These are phyloP conservation scores for Eupleurogrammus muticus DNA, from an alignment of 2,797 vertebrate genomes.

Conservation along the genomic window DNA sequence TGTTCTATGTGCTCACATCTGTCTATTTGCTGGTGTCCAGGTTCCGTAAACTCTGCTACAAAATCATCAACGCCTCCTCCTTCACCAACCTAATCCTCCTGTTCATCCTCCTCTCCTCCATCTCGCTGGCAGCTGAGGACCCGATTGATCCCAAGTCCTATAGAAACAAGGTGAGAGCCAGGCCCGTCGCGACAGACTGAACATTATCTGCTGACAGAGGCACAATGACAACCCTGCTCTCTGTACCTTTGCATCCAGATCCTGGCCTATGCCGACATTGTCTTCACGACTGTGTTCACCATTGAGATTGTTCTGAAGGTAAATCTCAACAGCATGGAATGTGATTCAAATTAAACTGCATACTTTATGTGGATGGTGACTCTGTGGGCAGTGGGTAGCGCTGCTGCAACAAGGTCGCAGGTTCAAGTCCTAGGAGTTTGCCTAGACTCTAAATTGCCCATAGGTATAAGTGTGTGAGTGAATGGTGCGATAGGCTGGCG, in stretches of 20 bases:
- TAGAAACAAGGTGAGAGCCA: constrained; percentile 90
- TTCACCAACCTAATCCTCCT: constrained; percentile 99
- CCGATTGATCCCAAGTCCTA: constrained; percentile 94
- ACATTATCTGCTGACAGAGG: background rate
- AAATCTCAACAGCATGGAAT: constrained; percentile 38
- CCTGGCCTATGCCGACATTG: constrained; percentile 93
- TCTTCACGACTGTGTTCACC: constrained; percentile 96
- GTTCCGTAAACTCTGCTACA: constrained; percentile 94
- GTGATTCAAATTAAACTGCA: background rate
- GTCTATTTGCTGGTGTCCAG: constrained; percentile 72
- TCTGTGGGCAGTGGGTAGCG: too few species aligned
- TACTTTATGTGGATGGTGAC: background rate
- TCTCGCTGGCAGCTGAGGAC: constrained; percentile 96
- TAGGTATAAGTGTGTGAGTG: too few species aligned
- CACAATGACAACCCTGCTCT: background rate
- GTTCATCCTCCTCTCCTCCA: constrained; percentile 98
- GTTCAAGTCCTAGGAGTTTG: too few species aligned
- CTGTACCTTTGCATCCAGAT: constrained; percentile 81
- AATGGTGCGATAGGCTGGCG: too few species aligned
- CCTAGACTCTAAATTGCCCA: too few species aligned
- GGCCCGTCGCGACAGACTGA: accelerated
- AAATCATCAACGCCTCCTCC: constrained; percentile 94
- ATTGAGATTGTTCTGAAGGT: constrained; percentile 98
- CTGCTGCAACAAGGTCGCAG: too few species aligned
- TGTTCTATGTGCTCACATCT: constrained; percentile 1